A percentile compares a stretch with the other conserved stretches of the same genome.
phyloP scores from a whole-genome alignment of 2,113 vertebrate species.

The Phoenicopterus ruber region DNA sequence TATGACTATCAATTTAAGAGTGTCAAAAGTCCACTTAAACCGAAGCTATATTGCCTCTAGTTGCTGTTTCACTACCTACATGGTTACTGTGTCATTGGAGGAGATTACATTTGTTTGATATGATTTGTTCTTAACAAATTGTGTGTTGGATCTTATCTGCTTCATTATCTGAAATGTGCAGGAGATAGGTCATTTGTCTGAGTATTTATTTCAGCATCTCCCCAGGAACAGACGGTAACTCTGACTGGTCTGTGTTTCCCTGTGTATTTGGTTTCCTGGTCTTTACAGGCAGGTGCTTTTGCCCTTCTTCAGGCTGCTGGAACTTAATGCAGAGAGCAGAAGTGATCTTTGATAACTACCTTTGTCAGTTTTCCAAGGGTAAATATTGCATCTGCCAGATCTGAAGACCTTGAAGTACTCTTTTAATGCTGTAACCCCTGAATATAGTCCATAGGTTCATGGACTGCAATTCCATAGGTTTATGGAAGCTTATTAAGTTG shows the following conservation, averaged over 20 bases:
- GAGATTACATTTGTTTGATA: neutral
- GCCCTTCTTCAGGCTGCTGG: neutral
- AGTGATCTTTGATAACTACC: neutral
- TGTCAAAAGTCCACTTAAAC: neutral
- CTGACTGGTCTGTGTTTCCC: neutral
- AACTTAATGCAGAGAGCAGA: neutral
- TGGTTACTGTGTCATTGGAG: neutral
- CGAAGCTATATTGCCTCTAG: neutral
- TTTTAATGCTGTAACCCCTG: neutral
- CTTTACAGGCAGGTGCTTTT: neutral
- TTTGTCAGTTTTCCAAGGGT: neutral
- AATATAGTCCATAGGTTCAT: neutral
- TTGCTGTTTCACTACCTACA: neutral
- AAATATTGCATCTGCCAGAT: neutral
- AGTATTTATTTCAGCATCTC: neutral
- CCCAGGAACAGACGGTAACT: neutral
- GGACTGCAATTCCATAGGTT: neutral
- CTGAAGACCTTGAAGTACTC: neutral
- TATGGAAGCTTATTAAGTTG: neutral
- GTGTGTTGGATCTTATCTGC: neutral
- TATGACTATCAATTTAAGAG: neutral
- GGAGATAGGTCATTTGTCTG: neutral
- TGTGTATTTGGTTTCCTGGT: neutral
- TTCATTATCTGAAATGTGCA: neutral
- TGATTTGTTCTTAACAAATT: neutral